Base-by-base conservation (phyloP, 2,113 vertebrate species). In the Tragelaphus scriptus region DNA sequence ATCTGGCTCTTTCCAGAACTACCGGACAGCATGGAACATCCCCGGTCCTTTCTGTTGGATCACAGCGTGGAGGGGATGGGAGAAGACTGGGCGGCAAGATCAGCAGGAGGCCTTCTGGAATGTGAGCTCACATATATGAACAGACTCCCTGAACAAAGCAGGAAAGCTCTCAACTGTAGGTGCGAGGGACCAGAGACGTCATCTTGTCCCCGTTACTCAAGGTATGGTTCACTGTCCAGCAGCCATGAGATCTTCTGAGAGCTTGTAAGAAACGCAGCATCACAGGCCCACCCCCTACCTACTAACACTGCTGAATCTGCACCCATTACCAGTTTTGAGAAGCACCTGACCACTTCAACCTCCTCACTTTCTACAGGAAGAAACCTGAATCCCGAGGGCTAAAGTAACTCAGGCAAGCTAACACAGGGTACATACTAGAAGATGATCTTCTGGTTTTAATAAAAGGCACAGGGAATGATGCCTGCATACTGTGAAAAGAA, bases 51-150 rank as follows among this genome's bases (percentile, higher is more conserved):
- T 97, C 90, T 61, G 91, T 36, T 11, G n/a, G 75, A 51, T n/a
- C 17, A 90, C 32, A 96, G 28, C 65, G 25, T 51, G 21, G 44
- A 94, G 19, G 21, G 82, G 15, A 71, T 26, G 91, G 36, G 94
- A 77, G 65, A 91, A 95, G 88, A 98, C 12, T 7, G 91, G 44
- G 65, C 40, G 55, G 95, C 95, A 93, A 98, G 85, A 81, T 0
- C 26, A 85, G 16, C 1, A 4, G 53, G 30, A 56, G 23, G 17
- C n/a, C 93, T 85, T 93, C 92, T 94, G 15, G 5, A 36, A 36
- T 71, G 53, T 7, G 90, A 90, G 93, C 93, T 98, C 56, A 32
- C 3, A 56, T n/a, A 44, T 44, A 30, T n/a, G 8, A 44, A 79
- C 30, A 86, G 68, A 51, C 30, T 55, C 56, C 59, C 10, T 5